These are phyloP conservation scores for Tachycineta bicolor DNA, from an alignment of 2,113 vertebrate species.

Conservation along the genomic window DNA sequence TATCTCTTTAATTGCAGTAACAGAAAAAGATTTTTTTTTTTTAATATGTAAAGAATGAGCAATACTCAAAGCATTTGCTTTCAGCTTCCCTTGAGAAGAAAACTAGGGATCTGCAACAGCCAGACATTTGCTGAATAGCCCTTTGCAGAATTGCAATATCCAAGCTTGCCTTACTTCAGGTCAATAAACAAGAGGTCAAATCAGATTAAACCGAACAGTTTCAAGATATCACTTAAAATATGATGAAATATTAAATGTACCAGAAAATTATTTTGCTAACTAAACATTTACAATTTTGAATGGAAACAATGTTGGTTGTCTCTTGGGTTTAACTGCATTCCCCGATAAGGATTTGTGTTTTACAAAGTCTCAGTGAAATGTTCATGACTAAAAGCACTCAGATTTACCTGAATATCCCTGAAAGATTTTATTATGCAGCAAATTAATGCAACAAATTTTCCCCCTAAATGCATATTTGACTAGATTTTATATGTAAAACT, in stretches of 20 bases:
- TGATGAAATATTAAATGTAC: not conserved
- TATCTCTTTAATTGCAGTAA: not conserved
- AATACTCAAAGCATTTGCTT: constrained; percentile 1
- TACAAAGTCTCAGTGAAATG: not conserved
- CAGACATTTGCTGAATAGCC: not conserved
- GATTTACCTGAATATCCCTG: not conserved
- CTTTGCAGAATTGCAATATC: not conserved
- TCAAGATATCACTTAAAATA: constrained; percentile 1
- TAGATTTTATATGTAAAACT: not conserved
- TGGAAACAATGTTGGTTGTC: not conserved
- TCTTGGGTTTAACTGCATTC: not conserved
- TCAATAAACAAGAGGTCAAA: not conserved
- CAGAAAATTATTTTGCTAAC: not conserved
- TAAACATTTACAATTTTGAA: not conserved
- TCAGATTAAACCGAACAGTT: not conserved
- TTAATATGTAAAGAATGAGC: constrained; percentile 13
- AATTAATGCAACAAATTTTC: not conserved
- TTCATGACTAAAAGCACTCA: not conserved
- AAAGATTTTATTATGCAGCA: not conserved
- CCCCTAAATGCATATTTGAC: not conserved
- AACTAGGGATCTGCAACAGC: not conserved
- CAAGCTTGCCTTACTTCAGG: not conserved
- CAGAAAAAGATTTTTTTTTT: not conserved
- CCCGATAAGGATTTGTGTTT: not conserved
- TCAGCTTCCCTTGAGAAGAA: not conserved